Evolutionary conservation across 1,140 invertebrate genomes (phyloP).

Genomic region (Ptiloglossa arizonensis): DNA sequence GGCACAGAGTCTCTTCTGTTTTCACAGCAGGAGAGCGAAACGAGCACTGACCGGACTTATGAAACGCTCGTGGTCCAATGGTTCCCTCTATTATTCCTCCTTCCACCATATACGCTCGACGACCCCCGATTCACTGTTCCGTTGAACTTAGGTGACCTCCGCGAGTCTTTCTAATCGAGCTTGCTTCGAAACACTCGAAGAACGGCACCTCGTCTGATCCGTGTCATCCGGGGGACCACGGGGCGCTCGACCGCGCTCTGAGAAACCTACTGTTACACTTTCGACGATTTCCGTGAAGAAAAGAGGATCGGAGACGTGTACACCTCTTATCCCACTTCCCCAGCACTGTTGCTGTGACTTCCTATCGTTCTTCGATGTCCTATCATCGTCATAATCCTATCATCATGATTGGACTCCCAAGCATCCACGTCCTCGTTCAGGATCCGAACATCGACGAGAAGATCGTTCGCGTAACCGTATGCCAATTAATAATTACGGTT

Average conservation of each 20-base stretch:
- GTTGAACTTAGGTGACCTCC: slow-evolving; percentile 27
- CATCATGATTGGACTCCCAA: too few species aligned
- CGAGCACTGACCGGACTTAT: slow-evolving; percentile 39
- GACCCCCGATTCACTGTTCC: slow-evolving; percentile 11
- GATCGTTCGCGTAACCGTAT: too few species aligned
- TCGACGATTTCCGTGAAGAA: slow-evolving; percentile 40
- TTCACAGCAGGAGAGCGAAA: background rate
- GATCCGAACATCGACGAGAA: background rate
- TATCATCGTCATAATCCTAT: slow-evolving; percentile 13
- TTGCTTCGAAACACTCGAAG: background rate
- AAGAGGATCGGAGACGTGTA: background rate
- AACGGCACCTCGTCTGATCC: slow-evolving; percentile 22
- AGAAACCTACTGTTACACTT: slow-evolving; percentile 63
- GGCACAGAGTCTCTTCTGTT: background rate
- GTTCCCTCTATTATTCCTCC: slow-evolving; percentile 25
- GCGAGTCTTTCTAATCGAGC: background rate
- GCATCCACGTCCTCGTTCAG: background rate
- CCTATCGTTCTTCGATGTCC: background rate
- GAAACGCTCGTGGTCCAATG: slow-evolving; percentile 9
- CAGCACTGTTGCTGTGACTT: background rate
- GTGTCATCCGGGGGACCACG: slow-evolving; percentile 8
- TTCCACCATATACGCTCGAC: slow-evolving; percentile 9
- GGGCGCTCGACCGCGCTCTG: background rate
- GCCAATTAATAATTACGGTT: too few species aligned
- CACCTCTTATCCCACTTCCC: slow-evolving; percentile 23